Evolutionary conservation across 1,140 invertebrate species (phyloP).

Genomic region (Bradysia coprophila): DNA sequence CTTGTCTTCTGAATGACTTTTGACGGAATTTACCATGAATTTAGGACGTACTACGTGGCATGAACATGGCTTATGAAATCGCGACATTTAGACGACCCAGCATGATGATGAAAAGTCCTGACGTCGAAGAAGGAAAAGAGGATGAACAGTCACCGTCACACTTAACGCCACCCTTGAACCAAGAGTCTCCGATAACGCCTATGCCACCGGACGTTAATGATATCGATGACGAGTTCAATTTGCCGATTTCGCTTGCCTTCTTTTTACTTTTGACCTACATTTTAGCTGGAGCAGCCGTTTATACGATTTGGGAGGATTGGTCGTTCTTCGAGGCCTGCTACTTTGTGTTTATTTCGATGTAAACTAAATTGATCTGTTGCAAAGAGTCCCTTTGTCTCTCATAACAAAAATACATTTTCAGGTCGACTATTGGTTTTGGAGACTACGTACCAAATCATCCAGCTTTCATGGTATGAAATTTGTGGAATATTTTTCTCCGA

Average conservation of each 20-base stretch:
- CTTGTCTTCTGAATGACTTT: neutral
- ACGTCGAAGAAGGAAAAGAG: constrained; percentile 12
- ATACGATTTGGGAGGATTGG: constrained; percentile 65
- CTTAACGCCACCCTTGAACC: constrained; percentile 12
- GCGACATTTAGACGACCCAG: constrained; percentile 53
- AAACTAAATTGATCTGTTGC: no score
- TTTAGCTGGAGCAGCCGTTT: constrained; percentile 59
- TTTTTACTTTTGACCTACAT: constrained; percentile 68
- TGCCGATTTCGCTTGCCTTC: constrained; percentile 74
- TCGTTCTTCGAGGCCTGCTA: constrained; percentile 77
- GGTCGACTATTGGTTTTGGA: constrained; percentile 39
- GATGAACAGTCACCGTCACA: constrained; percentile 12
- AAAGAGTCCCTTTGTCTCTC: no score
- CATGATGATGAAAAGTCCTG: constrained; percentile 1
- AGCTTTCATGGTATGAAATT: constrained; percentile 79
- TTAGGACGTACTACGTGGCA: constrained; percentile 62
- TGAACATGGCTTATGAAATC: constrained; percentile 59
- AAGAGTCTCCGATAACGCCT: constrained; percentile 39
- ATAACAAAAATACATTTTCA: neutral
- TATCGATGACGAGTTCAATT: constrained; percentile 85
- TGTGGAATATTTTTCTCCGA: no score
- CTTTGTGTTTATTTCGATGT: constrained; percentile 88
- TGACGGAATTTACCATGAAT: constrained; percentile 8
- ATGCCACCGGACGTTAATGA: constrained; percentile 41
- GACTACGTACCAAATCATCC: constrained; percentile 78